Base-by-base conservation (phyloP, 2,113 vertebrate genomes). In the Cariama cristata region DNA sequence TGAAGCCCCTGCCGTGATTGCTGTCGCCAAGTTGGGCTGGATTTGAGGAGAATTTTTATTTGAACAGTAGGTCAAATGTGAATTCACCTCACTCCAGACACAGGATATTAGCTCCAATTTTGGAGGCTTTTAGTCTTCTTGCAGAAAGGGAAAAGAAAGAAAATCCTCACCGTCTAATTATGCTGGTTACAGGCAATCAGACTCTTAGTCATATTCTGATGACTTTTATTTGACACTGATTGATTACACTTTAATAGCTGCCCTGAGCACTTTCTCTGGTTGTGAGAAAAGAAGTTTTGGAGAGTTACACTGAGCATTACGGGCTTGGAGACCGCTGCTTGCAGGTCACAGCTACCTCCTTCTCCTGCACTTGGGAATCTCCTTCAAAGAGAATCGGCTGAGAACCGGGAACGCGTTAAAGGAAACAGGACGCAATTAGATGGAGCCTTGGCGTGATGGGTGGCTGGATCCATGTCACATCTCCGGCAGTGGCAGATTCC, bases 141-240 rank as follows among this genome's bases (percentile, higher is more conserved):
- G 55, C 91, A 86, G 88, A 42, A 62, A 69, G 14, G 71, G 74
- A 62, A 66, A 62, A 82, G 53, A 66, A 79, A 76, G 55, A 82
- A 79, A 92, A 86, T 85, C 58, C 74, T 77, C 60, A 11, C 92
- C 44, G 23, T 67, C 66, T 89, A 96, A 97, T 96, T 80, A 80
- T 2, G 7, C 32, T 26, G 35, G 95, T 94, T 89, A 68, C 11
- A 90, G 92, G 87, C 94, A 92, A 83, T 91, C 88, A 63, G 95
- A 62, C 86, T 40, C 52, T 56, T 69, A 76, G 79, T 81, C 89
- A 73, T 59, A 73, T 88, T 95, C 93, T 1, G 28, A 79, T 6
- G 59, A 73, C 85, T 87, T 82, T 53, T 32, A 94, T 86, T 95
- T 86, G 90, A 47, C 69, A 67, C 72, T 95, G 96, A 97, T 91